phyloP scores from a whole-genome alignment of 2,888 invertebrate species.

The Synergus umbraculus region DNA sequence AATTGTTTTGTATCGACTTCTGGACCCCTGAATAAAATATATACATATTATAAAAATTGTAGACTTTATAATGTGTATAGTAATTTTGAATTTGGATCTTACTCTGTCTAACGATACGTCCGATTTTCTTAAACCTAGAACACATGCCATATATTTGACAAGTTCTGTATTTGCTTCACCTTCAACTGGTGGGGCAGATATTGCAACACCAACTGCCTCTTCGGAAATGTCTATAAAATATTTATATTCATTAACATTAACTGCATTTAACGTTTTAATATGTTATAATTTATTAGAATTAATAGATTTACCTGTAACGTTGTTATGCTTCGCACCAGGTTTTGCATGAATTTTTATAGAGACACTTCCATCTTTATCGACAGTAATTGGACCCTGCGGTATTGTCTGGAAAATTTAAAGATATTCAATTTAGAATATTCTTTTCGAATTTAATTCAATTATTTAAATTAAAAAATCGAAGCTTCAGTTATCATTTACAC shows the following conservation, averaged over 20 bases:
- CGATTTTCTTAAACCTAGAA: conserved; percentile 85
- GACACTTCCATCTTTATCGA: conserved; percentile 82
- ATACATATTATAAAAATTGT: conserved; percentile 29
- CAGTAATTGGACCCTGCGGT: conserved; percentile 73
- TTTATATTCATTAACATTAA: conserved; percentile 41
- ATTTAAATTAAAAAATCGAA: neutral
- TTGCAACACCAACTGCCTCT: conserved; percentile 86
- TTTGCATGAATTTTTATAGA: conserved; percentile 84
- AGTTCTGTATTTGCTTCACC: conserved; percentile 89
- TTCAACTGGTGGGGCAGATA: conserved; percentile 89
- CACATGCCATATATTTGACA: conserved; percentile 84
- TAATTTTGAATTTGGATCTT: conserved; percentile 39
- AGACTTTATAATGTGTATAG: neutral
- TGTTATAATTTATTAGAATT: conserved; percentile 30
- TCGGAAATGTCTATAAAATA: conserved; percentile 78
- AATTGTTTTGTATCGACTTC: conserved; percentile 81
- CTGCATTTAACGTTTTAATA: conserved; percentile 10
- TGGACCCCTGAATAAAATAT: conserved; percentile 77
- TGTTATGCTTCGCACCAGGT: conserved; percentile 86
- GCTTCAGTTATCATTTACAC: no score
- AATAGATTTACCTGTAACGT: conserved; percentile 79
- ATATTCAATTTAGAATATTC: neutral
- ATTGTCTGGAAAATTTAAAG: conserved; percentile 53
- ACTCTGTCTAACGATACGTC: conserved; percentile 84
- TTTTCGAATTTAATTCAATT: neutral